Percentiles rank a stretch among this genome's conserved stretches.
phyloP scores from a whole-genome alignment of 2,113 vertebrate genomes.

The Chionomys nivalis region DNA sequence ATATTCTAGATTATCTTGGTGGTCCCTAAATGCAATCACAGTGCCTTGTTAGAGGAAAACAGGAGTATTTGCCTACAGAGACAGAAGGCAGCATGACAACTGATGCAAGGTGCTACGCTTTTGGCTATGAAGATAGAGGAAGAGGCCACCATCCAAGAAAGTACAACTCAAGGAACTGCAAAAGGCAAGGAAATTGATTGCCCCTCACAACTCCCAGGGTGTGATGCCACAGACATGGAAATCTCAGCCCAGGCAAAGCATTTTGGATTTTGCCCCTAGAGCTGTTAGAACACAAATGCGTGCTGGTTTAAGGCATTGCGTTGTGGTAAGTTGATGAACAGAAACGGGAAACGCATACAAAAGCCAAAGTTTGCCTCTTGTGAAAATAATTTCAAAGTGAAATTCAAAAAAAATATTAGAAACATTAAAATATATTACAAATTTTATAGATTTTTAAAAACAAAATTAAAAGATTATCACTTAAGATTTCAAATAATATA shows the following conservation, averaged over 20 bases:
- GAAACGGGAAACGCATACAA: conserved; percentile 21
- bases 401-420: background rate
- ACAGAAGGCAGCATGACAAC: background rate
- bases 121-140: conserved; percentile 19
- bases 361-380: background rate
- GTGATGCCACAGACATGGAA: background rate
- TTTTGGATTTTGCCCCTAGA: background rate
- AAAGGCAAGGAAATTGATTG: background rate
- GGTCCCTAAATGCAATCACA: background rate
- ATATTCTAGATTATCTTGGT: background rate
- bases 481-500: background rate
- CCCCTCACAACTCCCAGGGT: background rate
- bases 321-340: background rate
- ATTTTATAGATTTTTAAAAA: conserved; percentile 18
- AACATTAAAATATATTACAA: background rate
- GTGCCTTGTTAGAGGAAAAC: background rate
- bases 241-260: background rate
- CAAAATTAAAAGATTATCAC: background rate
- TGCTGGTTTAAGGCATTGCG: background rate
- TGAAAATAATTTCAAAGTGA: background rate
- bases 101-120: conserved; percentile 22
- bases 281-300: conserved; percentile 34
- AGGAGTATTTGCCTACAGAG: conserved; percentile 18
- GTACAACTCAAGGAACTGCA: background rate
- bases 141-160: background rate